Evolutionary conservation across 1,140 invertebrate genomes (phyloP), one percentile per base, ranked within the genome.

Genomic region (Drosophila subpulchrella): DNA sequence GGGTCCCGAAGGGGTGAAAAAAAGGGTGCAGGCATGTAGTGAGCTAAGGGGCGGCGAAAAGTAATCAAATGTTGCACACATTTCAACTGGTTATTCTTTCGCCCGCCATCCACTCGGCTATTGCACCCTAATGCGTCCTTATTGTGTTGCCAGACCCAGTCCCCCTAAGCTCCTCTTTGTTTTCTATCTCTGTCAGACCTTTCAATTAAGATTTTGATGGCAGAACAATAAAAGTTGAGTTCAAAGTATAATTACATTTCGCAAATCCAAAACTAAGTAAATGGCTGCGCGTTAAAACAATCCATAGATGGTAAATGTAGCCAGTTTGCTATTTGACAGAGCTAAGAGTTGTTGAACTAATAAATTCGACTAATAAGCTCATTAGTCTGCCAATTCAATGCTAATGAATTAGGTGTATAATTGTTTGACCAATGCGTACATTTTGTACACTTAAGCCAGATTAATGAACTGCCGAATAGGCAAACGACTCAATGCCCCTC

Each of bases 31-130:
- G 57, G 17, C 46, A 32, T 50, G 47, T 50, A 27, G 27, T 27
- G 39, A 41, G 36, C 30, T 15, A 20, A 41, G 68, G 54, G 67
- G 53, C 48, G 47, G 59, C 70, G 48, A 77, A 81, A 81, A 74
- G 77, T 85, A 85, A 84, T 84, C 81, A 83, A 83, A 84, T 83
- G 81, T 79, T 79, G 75, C 72, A 60, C 81, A 84, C 72, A 83
- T 62, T 63, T 75, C 72, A 47, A n/a, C 56, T 56, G 51, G 60
- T 70, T 72, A 32, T 47, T 50, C 70, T 61, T 51, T 60, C 54
- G 13, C 24, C 47, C 11, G 4, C n/a, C 46, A 30, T 8, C 6
- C 34, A 13, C 17, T 36, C 12, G 27, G 34, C 50, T 34, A 36
- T 39, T 65, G 59, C 57, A 44, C 60, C 39, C 56, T 70, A 60